phyloP scores from a whole-genome alignment of 2,888 invertebrate genomes.

The Actias luna region DNA sequence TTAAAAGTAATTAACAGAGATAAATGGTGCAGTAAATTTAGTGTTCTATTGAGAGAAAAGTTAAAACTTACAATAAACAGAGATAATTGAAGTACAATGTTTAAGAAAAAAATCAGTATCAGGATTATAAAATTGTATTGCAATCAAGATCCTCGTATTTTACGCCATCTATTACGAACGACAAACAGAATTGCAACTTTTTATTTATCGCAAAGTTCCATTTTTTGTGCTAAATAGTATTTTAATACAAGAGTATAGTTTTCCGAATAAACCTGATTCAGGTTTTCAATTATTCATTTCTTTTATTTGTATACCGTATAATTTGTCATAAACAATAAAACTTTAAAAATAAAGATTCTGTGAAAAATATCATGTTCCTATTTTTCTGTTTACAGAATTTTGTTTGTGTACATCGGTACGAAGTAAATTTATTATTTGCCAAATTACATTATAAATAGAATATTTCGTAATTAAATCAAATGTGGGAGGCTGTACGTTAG shows the following conservation, averaged over 20 bases:
- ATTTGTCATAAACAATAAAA: background rate
- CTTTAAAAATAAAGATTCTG: background rate
- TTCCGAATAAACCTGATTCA: too few relatives aligned
- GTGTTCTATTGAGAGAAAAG: background rate
- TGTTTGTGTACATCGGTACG: background rate
- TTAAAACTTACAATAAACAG: background rate
- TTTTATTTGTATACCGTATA: too few relatives aligned
- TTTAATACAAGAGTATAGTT: background rate
- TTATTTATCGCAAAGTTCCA: too few relatives aligned
- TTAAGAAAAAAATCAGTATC: too few relatives aligned
- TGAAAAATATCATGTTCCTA: background rate
- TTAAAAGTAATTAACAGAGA: background rate
- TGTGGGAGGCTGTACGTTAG: constrained; percentile 47
- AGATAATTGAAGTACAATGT: too few relatives aligned
- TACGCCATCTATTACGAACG: too few relatives aligned
- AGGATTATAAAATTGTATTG: too few relatives aligned
- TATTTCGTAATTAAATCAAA: constrained; percentile 62
- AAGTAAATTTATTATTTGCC: constrained; percentile 20
- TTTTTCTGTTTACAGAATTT: background rate
- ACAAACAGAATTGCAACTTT: too few relatives aligned
- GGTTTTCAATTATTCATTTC: too few relatives aligned
- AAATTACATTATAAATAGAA: constrained; percentile 35
- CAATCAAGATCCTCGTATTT: too few relatives aligned
- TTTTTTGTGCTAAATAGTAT: too few relatives aligned
- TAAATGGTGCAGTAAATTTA: background rate